Base-by-base conservation (phyloP, 2,888 invertebrate genomes). In the Pantelozetes paolii region DNA sequence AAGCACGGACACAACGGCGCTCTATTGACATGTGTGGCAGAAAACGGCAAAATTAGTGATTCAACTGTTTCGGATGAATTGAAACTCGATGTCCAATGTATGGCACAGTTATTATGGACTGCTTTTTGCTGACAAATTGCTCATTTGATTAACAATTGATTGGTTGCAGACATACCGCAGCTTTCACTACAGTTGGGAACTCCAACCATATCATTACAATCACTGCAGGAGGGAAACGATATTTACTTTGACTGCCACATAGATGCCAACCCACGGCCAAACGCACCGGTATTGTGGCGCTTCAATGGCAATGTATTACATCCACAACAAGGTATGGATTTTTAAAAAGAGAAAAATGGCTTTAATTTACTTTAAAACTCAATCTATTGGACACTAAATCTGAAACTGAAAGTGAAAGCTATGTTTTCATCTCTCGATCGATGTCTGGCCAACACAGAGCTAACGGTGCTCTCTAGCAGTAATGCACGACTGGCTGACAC, bases 191-290 rank as follows among this genome's bases (percentile, higher is more conserved):
- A 70, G 48, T 57, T 75, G 23, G 75, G 75, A 15, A 70, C 75
- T 32, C 45, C 74, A 32, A 75, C 75, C 23, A 54, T 75, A 28
- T 74, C 74, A 26, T 28, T 75, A 15, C 42, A 75, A 20, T 59
- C 75, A 30, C 42, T 76, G 15, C 76, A 76, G 23, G 76, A 76
- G 73, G 76, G 76, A 11, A 75, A 76, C 54, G 76, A 76, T 45
- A 75, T 76, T 18, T 75, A 76, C 54, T 75, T 76, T 69, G 74
- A 74, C 48, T 76, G 76, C 54, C 30, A 74, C 18, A 45, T 76
- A 13, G 75, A 76, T 45, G 75, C 76, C 9, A 76, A 75, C 73
- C 76, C 76, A 40, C 48, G 23, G 26, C 67, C 75, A 28, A 71
- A 64, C 23, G 36, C 28, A 8, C 71, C 76, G 36, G 42, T 76